phyloP scores from a whole-genome alignment of 2,888 invertebrate genomes.

The Adelphocoris suturalis region DNA sequence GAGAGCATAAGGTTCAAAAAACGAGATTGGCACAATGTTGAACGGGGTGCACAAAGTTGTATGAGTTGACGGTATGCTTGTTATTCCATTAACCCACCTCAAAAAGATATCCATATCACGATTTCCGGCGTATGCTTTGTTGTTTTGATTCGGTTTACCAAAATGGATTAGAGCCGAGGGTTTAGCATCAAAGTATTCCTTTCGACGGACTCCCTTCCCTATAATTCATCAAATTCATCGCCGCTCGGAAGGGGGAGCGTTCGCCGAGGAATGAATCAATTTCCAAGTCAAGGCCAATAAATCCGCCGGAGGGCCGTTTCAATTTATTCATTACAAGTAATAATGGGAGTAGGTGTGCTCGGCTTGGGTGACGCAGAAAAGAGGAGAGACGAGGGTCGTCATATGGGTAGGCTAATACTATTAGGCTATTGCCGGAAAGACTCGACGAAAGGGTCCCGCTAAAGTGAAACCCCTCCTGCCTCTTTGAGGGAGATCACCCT shows the following conservation, averaged over 20 bases:
- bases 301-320: conserved; percentile 53
- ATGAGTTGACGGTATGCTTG: too few species aligned
- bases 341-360: conserved; percentile 63
- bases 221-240: conserved; percentile 19
- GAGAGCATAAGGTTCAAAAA: too few species aligned
- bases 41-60: too few species aligned
- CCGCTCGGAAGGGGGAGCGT: conserved; percentile 3
- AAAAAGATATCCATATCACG: background rate
- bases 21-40: too few species aligned
- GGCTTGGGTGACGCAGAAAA: conserved; percentile 41
- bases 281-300: conserved; percentile 66
- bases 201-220: background rate
- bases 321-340: conserved; percentile 68
- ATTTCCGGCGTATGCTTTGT: background rate
- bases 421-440: conserved; percentile 57
- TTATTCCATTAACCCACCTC: too few species aligned
- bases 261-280: conserved; percentile 54
- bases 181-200: background rate
- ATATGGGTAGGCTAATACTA: conserved; percentile 51
- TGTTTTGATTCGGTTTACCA: background rate
- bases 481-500: conserved; percentile 15
- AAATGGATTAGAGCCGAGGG: background rate
- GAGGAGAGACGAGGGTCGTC: conserved; percentile 33
- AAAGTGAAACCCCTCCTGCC: background rate
- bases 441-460: background rate